These are phyloP conservation scores for Glossosoma conforme DNA, from an alignment of 1,140 invertebrate species.

Conservation along the genomic window DNA sequence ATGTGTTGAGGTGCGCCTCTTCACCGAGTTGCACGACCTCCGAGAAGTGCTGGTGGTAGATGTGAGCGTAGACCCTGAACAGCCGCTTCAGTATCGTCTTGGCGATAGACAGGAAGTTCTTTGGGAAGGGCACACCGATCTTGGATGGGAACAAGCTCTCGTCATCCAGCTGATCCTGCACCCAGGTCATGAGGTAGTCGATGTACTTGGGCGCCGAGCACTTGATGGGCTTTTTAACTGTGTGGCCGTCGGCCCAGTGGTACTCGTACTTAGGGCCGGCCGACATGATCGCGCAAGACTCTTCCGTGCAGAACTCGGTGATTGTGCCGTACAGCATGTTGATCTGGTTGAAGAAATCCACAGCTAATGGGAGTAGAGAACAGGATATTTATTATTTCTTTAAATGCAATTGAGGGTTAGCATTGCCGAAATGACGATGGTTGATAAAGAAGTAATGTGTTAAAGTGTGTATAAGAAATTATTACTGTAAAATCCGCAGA, in stretches of 20 bases:
- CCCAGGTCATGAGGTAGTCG: constrained; percentile 99
- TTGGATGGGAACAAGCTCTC: constrained; percentile 98
- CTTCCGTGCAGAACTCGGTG: constrained; percentile 98
- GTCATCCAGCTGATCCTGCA: constrained; percentile 98
- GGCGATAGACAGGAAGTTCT: constrained; percentile 94
- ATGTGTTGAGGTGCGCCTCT: constrained; percentile 98
- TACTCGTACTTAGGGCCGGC: constrained; percentile 99
- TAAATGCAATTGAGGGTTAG: no score
- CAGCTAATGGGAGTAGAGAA: no score
- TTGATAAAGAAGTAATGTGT: no score
- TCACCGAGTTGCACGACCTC: constrained; percentile 97
- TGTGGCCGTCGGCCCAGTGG: constrained; percentile 98
- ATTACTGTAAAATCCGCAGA: no score
- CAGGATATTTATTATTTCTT: constrained; percentile 42
- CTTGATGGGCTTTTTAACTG: constrained; percentile 98
- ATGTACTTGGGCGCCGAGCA: constrained; percentile 99
- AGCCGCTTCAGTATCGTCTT: constrained; percentile 97
- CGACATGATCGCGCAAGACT: constrained; percentile 97
- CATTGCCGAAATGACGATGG: no score
- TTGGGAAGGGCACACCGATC: constrained; percentile 98
- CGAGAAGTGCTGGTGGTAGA: constrained; percentile 98
- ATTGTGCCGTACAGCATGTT: constrained; percentile 99
- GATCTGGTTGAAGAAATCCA: constrained; percentile 99
- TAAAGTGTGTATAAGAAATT: no score
- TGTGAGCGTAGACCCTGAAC: constrained; percentile 98